phyloP scores from a whole-genome alignment of 1,140 invertebrate species.

The Oryctes rhinoceros region DNA sequence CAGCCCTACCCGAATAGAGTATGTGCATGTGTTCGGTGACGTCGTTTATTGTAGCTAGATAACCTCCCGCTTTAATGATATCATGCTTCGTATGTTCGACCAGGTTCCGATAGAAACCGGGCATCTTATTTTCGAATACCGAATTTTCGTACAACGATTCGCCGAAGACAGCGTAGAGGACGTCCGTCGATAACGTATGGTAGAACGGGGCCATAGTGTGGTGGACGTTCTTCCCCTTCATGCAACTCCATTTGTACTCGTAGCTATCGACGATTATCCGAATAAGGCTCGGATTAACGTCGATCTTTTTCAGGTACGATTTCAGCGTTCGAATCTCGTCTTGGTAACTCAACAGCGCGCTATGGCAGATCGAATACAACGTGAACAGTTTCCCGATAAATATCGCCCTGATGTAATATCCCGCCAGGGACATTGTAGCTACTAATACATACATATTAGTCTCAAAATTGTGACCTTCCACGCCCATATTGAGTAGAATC shows the following conservation, averaged over 20 bases:
- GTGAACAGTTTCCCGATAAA: background rate
- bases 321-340: background rate
- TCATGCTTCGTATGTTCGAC: conserved; percentile 21
- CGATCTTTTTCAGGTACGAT: background rate
- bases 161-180: conserved; percentile 22
- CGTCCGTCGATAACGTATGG: conserved; percentile 2
- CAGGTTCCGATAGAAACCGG: conserved; percentile 16
- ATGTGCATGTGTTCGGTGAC: conserved; percentile 11
- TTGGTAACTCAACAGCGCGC: background rate
- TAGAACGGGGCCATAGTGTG: background rate
- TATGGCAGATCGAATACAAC: conserved; percentile 10
- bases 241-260: conserved; percentile 37
- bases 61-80: background rate
- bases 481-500: background rate
- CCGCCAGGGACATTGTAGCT: background rate
- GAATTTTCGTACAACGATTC: conserved; percentile 9
- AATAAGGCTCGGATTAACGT: background rate
- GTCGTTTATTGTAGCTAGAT: conserved; percentile 35
- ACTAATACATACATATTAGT: background rate
- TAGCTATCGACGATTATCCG: conserved; percentile 13
- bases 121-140: background rate
- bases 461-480: background rate
- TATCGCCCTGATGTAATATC: background rate
- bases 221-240: background rate
- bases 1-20: conserved; percentile 4